These are phyloP conservation scores for Cephus runcator DNA, from an alignment of 2,888 invertebrate genomes.

Conservation along the genomic window DNA sequence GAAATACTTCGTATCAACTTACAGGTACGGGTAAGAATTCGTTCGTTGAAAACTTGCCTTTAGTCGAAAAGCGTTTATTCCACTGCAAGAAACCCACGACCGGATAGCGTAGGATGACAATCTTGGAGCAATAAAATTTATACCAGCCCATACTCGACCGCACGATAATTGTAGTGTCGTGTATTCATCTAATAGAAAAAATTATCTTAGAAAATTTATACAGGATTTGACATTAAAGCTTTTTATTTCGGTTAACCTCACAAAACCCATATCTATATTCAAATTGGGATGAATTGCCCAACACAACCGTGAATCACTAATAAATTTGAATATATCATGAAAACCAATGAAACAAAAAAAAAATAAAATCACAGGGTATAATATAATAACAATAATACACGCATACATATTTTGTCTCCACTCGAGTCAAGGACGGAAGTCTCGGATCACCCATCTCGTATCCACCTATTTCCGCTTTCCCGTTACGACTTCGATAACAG, in stretches of 20 bases:
- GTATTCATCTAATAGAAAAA: background rate
- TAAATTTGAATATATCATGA: background rate
- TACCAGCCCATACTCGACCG: background rate
- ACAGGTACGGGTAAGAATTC: background rate
- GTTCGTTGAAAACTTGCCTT: background rate
- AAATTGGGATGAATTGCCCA: background rate
- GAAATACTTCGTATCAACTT: background rate
- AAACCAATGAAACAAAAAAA: background rate
- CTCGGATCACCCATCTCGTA: background rate
- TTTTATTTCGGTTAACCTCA: background rate
- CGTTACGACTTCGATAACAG: background rate
- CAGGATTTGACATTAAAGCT: background rate
- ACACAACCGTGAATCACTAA: background rate
- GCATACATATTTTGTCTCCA: background rate
- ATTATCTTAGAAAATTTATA: background rate
- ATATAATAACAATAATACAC: background rate
- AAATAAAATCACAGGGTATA: background rate
- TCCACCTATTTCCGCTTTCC: background rate
- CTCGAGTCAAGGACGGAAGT: background rate
- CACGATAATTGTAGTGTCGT: background rate
- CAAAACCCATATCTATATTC: too few relatives aligned
- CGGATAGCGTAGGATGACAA: slow-evolving; percentile 35
- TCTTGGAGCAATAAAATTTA: slow-evolving; percentile 42
- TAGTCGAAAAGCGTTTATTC: slow-evolving; percentile 42
- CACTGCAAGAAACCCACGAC: slow-evolving; percentile 14